Base-by-base conservation (phyloP, 92 coral and sea anemone species). In the Porites rus region DNA sequence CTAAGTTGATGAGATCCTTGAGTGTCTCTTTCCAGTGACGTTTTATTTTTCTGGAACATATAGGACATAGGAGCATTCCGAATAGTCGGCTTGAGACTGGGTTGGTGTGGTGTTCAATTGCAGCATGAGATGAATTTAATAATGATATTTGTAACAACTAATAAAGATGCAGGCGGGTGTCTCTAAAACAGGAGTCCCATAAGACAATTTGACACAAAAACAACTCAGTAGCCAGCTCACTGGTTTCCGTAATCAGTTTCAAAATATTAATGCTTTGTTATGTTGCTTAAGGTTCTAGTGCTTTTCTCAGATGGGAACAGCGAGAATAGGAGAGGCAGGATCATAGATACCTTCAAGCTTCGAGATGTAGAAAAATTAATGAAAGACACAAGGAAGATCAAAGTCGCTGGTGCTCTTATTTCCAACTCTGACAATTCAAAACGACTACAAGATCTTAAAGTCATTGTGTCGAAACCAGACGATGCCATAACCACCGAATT, bases 281-380 rank as follows among this genome's bases (percentile, higher is more conserved):
- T 38, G 46, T 4, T 69, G 5, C 16, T 53, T 51, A 56, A 83
- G 87, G 62, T 83, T 54, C 14, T 72, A 14, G 87, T 83, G 5
- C 21, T 83, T 17, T 63, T 83, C 71, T 59, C 80, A 28, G 87
- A 83, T 78, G 87, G 87, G 28, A 83, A 22, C 19, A 8, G 80
- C 6, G 69, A 59, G 61, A 19, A 72, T 72, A 28, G 14, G n/a
- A 16, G 31, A 18, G 87, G 79, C 10, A 10, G 18, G 6, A 24
- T 73, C 14, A 50, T 74, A 53, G 79, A 84, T 58, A 84, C 73
- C 62, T 61, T 20, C 64, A 12, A 8, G 10, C 88, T 84, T 20
- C 61, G 63, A 11, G 12, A 84, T 54, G 65, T 72, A 38, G 88
- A 21, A 60, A 38, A 21, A 64, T 3, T 6, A 22, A 20, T 84